Conservation (phyloP, 2,113 vertebrate genomes). For the Thoracochromis brauschi region DNA sequence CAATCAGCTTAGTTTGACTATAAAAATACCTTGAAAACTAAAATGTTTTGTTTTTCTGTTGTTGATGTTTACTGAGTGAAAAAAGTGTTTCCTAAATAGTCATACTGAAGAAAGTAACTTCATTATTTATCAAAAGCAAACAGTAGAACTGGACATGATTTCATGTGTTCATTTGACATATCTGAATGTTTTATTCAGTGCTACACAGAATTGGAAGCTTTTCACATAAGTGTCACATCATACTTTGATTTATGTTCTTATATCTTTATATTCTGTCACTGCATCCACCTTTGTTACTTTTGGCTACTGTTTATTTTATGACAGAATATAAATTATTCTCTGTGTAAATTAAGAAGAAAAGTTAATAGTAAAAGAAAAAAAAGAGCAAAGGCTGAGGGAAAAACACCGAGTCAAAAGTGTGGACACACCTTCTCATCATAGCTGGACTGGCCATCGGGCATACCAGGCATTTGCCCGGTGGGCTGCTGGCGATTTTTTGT, state of each 20-base stretch:
- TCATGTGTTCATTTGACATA: not conserved
- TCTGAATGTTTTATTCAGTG: not conserved
- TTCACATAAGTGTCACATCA: not conserved
- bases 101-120: not conserved
- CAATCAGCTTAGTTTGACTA: not conserved
- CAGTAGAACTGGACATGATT: rapidly evolving
- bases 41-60: not conserved
- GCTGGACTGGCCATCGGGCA: too few relatives aligned
- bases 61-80: not conserved
- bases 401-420: not conserved
- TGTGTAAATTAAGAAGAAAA: not conserved
- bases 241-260: not conserved
- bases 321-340: rapidly evolving
- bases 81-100: rapidly evolving
- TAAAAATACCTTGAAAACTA: rapidly evolving
- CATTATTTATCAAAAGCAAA: not conserved
- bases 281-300: not conserved
- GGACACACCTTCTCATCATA: too few relatives aligned
- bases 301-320: rapidly evolving
- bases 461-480: too few relatives aligned
- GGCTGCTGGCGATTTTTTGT: too few relatives aligned
- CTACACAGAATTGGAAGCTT: rapidly evolving
- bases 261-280: not conserved
- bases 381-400: not conserved
- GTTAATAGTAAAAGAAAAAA: not conserved